phyloP scores from a whole-genome alignment of 2,113 vertebrate genomes.

The Ptilorrhoa leucosticta region DNA sequence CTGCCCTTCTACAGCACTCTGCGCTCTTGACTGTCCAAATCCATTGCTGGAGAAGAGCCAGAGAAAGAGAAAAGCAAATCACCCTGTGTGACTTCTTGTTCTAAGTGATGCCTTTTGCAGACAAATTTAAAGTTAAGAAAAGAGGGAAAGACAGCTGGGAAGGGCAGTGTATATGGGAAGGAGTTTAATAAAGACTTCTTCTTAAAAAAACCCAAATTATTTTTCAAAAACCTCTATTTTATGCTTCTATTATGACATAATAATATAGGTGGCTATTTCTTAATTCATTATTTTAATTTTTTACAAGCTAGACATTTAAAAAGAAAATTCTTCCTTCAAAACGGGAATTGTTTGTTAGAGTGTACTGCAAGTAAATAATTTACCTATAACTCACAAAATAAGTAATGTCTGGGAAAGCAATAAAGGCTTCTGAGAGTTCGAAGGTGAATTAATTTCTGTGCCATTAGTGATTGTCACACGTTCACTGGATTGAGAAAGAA shows the following conservation, averaged over 20 bases:
- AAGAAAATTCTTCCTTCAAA: neutral
- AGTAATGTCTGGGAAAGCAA: neutral
- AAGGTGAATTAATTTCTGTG: neutral
- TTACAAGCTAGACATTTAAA: neutral
- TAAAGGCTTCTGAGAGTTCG: neutral
- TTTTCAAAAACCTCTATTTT: neutral
- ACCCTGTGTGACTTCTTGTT: neutral
- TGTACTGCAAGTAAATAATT: neutral
- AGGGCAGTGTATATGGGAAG: neutral
- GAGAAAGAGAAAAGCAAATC: neutral
- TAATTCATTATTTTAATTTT: neutral
- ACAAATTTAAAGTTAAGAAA: neutral
- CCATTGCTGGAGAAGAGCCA: neutral
- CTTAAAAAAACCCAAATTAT: fast-evolving
- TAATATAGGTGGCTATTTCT: neutral
- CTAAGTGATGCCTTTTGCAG: neutral
- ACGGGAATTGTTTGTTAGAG: neutral
- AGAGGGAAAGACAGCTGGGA: neutral
- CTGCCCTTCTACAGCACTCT: fast-evolving
- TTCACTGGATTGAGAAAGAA: neutral
- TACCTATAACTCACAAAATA: neutral
- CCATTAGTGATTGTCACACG: neutral
- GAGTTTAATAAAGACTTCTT: neutral
- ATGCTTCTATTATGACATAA: neutral
- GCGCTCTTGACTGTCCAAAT: fast-evolving